Evolutionary conservation across 2,113 vertebrate genomes (phyloP).

Genomic region (Toxotes jaculatrix): DNA sequence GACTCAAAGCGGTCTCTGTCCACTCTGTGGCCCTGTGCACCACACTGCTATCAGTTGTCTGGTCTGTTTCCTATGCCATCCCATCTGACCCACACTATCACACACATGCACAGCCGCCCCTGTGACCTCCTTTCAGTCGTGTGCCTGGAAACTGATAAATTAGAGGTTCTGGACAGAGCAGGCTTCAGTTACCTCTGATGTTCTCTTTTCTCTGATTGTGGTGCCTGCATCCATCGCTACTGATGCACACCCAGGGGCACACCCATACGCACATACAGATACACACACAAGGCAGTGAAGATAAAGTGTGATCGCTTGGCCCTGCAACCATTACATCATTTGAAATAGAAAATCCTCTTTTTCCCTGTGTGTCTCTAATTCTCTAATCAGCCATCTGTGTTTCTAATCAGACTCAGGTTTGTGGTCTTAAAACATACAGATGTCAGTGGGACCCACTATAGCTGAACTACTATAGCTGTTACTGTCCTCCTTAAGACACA

Average conservation of each 20-base stretch:
- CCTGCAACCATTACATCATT: constrained; percentile 57
- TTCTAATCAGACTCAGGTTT: constrained; percentile 43
- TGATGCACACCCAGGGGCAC: constrained; percentile 1
- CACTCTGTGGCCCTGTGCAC: constrained; percentile 8
- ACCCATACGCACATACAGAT: constrained; percentile 6
- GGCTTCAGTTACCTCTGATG: constrained; percentile 57
- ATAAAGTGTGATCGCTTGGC: constrained; percentile 50
- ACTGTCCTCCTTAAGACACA: neutral
- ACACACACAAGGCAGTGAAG: neutral
- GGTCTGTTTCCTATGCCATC: constrained; percentile 38
- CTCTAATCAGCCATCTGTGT: constrained; percentile 46
- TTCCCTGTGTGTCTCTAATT: constrained; percentile 12
- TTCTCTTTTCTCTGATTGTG: constrained; percentile 4
- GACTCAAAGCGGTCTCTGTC: constrained; percentile 36
- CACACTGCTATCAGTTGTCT: constrained; percentile 51
- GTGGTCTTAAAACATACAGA: neutral
- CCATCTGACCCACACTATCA: constrained; percentile 11
- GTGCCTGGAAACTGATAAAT: constrained; percentile 64
- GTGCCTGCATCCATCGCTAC: neutral
- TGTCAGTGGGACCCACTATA: neutral
- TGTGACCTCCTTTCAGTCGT: constrained; percentile 38
- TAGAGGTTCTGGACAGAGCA: constrained; percentile 32
- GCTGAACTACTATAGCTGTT: neutral
- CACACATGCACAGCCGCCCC: neutral
- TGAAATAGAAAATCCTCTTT: constrained; percentile 32